Evolutionary conservation across 2,888 invertebrate species (phyloP).

Genomic region (Suillia variegata): DNA sequence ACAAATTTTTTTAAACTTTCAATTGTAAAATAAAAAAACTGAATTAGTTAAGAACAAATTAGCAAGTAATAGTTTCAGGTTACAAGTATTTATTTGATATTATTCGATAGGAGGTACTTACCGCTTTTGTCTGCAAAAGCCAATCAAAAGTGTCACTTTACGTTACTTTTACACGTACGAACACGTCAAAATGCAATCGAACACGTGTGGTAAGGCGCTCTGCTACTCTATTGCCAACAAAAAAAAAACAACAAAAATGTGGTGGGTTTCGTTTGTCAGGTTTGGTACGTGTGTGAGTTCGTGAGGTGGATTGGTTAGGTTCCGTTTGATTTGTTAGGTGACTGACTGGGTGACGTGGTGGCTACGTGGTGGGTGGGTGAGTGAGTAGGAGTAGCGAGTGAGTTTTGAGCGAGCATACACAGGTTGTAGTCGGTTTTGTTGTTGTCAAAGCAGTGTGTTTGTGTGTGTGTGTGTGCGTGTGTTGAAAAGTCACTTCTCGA

Average conservation of each 20-base stretch:
- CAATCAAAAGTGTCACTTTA: no score
- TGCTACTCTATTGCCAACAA: no score
- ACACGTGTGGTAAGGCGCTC: slow-evolving; percentile 3
- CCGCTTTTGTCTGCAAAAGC: no score
- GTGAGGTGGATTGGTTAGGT: not conserved
- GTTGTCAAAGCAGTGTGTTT: not conserved
- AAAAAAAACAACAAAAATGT: no score
- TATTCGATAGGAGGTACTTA: not conserved
- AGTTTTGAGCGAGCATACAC: not conserved
- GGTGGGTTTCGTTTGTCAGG: slow-evolving; percentile 8
- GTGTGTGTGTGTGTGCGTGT: slow-evolving; percentile 21
- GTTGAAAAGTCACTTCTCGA: slow-evolving; percentile 45
- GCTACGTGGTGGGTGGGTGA: not conserved
- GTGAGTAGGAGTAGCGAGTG: no score
- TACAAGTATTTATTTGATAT: no score
- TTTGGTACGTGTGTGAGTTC: not conserved
- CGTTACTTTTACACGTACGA: not conserved
- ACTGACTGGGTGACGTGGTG: not conserved
- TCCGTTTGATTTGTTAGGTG: not conserved
- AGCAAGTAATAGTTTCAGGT: no score
- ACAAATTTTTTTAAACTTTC: no score
- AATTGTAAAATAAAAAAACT: no score
- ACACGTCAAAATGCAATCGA: slow-evolving; percentile 1
- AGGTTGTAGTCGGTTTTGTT: not conserved
- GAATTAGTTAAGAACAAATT: no score